Conservation (phyloP, 2,113 vertebrate species). For the Antigone vipio region DNA sequence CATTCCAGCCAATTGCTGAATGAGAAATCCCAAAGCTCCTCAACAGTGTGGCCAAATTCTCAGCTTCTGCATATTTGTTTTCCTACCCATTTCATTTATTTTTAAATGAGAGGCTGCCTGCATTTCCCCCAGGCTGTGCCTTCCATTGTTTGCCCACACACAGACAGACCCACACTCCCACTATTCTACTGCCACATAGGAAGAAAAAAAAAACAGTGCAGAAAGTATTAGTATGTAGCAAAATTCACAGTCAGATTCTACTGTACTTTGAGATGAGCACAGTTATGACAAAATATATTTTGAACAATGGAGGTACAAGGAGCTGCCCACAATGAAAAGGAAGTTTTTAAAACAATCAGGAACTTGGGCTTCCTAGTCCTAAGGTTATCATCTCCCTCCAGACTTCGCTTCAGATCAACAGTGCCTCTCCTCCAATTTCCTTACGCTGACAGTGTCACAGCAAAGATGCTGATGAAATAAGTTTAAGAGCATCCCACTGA, state of each 20-base stretch:
- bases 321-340: not conserved
- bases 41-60: conserved; percentile 5
- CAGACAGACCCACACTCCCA: not conserved
- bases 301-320: not conserved
- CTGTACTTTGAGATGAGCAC: not conserved
- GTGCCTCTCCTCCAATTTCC: not conserved
- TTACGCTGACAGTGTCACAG: not conserved
- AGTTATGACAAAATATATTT: not conserved
- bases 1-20: not conserved
- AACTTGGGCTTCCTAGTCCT: not conserved
- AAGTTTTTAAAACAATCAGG: not conserved
- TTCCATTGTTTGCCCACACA: conserved; percentile 14
- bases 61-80: conserved; percentile 46
- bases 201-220: not conserved
- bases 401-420: not conserved
- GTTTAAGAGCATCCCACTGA: not conserved
- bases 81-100: conserved; percentile 56
- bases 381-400: not conserved
- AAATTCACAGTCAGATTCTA: not conserved
- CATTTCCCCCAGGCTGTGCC: not conserved
- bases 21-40: conserved; percentile 45
- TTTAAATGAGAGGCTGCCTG: conserved; percentile 39
- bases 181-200: not conserved
- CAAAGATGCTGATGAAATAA: not conserved
- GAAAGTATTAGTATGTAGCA: not conserved